Evolutionary conservation across 2,888 invertebrate genomes (phyloP).

Genomic region (Agrochola circellaris): DNA sequence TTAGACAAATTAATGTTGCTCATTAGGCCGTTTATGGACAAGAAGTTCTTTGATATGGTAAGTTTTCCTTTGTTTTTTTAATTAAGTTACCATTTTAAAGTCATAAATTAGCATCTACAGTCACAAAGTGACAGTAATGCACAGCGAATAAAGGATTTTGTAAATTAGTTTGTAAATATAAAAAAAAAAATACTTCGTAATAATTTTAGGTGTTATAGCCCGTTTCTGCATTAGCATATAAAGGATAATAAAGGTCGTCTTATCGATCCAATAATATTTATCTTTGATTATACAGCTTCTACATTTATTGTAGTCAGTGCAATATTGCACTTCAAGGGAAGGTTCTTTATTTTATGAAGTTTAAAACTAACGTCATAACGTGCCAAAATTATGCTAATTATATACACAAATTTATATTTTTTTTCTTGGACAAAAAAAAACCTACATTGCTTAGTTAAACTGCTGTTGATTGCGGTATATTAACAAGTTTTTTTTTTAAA

Average conservation of each 20-base stretch:
- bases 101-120: background rate
- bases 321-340: background rate
- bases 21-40: constrained; percentile 91
- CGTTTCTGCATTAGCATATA: background rate
- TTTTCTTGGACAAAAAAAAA: background rate
- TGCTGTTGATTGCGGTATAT: background rate
- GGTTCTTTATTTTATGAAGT: background rate
- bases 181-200: too few species aligned
- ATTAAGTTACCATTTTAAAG: background rate
- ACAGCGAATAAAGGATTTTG: background rate
- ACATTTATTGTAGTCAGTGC: background rate
- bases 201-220: background rate
- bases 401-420: background rate
- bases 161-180: background rate
- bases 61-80: constrained; percentile 48
- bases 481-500: background rate
- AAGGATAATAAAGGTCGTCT: background rate
- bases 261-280: constrained; percentile 5
- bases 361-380: background rate
- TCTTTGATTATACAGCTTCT: background rate
- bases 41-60: constrained; percentile 90
- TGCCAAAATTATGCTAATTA: background rate
- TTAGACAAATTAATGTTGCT: constrained; percentile 91
- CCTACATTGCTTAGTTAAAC: background rate
- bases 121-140: background rate